These are phyloP conservation scores for Albula goreensis DNA, from an alignment of 2,113 vertebrate species.

Conservation along the genomic window DNA sequence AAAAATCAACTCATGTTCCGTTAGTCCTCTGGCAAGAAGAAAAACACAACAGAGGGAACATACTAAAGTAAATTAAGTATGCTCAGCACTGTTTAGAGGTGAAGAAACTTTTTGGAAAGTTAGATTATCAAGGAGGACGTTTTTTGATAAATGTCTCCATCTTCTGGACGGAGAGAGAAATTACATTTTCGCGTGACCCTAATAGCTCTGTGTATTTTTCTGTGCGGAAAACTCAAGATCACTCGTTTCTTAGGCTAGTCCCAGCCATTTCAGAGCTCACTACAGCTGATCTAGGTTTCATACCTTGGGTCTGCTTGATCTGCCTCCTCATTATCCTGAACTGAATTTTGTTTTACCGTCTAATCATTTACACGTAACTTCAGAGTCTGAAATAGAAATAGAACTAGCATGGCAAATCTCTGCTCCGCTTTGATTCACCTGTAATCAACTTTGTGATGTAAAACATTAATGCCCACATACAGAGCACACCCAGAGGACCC, in stretches of 20 bases:
- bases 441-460: neutral
- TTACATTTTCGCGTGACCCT: neutral
- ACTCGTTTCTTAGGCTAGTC: neutral
- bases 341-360: neutral
- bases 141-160: neutral
- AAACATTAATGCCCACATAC: neutral
- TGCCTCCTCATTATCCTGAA: neutral
- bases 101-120: neutral
- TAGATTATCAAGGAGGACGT: neutral
- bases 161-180: neutral
- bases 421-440: neutral
- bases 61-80: neutral
- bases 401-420: neutral
- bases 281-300: neutral
- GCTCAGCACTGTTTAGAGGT: neutral
- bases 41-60: neutral
- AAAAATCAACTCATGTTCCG: no score
- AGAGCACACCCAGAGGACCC: neutral
- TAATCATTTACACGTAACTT: neutral
- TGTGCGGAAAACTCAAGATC: neutral
- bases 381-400: neutral
- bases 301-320: neutral
- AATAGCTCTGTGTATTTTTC: no score
- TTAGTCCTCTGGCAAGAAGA: no score
- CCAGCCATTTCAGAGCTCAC: neutral